Conservation (phyloP, 2,888 invertebrate genomes). For the Pandemis cinnamomeana region DNA sequence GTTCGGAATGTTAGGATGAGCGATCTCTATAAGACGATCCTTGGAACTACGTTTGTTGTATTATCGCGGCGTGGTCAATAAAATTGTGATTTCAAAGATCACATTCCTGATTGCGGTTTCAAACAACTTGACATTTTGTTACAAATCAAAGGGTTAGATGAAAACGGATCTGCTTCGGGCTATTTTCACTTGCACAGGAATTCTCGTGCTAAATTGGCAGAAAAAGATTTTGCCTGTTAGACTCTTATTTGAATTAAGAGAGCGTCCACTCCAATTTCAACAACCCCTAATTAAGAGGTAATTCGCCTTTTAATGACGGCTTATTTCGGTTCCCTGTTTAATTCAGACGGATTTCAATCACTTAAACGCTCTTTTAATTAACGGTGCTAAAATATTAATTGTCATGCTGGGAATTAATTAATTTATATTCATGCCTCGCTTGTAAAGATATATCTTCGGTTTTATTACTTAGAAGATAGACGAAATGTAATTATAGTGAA, state of each 20-base stretch:
- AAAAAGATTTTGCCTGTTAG: constrained; percentile 35
- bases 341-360: constrained; percentile 48
- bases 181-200: constrained; percentile 17
- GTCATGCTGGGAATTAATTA: constrained; percentile 24
- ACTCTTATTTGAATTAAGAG: constrained; percentile 38
- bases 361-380: constrained; percentile 43
- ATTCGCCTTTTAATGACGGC: constrained; percentile 46
- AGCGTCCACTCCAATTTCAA: constrained; percentile 40
- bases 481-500: not conserved
- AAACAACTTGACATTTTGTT: constrained; percentile 5
- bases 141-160: constrained; percentile 6
- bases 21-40: not conserved
- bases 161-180: not conserved
- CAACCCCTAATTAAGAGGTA: constrained; percentile 47
- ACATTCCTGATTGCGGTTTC: not conserved
- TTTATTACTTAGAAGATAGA: not conserved
- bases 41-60: not conserved
- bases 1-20: not conserved
- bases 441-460: not conserved
- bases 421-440: constrained; percentile 3
- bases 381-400: constrained; percentile 36
- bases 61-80: not conserved
- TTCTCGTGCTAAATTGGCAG: constrained; percentile 30
- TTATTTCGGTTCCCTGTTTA: constrained; percentile 44
- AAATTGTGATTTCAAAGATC: constrained; percentile 1